phyloP scores from a whole-genome alignment of 2,888 invertebrate species.

The Callyntrura sp. region DNA sequence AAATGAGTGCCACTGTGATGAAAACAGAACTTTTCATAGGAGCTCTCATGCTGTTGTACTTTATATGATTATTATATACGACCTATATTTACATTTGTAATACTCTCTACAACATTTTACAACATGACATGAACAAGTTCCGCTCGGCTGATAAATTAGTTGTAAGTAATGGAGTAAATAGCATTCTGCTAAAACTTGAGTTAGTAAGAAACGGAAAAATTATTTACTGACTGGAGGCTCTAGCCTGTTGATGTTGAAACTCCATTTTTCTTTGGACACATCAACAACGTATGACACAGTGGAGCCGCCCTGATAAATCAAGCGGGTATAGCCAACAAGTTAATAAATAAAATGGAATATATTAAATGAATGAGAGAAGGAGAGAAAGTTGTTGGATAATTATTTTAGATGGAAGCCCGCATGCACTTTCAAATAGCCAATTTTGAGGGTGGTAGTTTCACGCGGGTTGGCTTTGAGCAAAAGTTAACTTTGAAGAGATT shows the following conservation, averaged over 20 bases:
- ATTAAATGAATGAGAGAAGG: constrained; percentile 22
- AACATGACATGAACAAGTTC: not conserved
- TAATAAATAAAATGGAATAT: constrained; percentile 54
- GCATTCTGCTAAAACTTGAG: not conserved
- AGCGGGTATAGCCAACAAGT: not conserved
- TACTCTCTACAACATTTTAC: not conserved
- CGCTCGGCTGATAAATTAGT: constrained; percentile 12
- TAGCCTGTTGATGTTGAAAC: constrained; percentile 66
- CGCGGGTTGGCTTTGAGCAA: not conserved
- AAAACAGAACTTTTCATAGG: constrained; percentile 45
- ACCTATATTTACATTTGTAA: not conserved
- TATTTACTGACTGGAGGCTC: not conserved
- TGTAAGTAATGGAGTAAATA: not conserved
- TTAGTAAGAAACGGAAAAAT: not conserved
- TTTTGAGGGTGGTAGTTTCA: no score
- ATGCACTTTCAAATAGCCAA: no score
- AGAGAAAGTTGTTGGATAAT: no score
- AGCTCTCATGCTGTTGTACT: not conserved
- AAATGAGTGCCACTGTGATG: constrained; percentile 2
- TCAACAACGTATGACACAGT: not conserved
- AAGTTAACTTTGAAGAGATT: constrained; percentile 69
- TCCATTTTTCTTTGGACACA: not conserved
- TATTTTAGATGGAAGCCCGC: not conserved
- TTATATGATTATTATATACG: not conserved
- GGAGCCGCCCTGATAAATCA: not conserved